A percentile compares a stretch with the other conserved stretches of the same genome.
These are phyloP conservation scores for Phylloscopus trochilus DNA, from an alignment of 2,113 vertebrate species.

Conservation along the genomic window DNA sequence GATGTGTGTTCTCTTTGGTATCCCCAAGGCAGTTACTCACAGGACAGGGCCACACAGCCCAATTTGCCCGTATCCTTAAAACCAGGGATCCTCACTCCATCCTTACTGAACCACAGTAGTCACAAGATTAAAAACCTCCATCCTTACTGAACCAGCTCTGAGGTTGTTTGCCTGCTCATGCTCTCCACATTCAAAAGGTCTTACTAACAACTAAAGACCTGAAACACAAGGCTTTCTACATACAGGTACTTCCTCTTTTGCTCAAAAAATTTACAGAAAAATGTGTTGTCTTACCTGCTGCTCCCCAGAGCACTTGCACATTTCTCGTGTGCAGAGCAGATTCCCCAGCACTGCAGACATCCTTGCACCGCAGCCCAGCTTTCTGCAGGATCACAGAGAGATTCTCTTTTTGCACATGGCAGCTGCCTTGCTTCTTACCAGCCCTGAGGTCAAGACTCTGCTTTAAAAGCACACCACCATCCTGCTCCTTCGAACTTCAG, in stretches of 20 bases:
- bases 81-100: background rate
- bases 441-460: background rate
- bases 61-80: background rate
- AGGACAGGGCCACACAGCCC: background rate
- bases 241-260: background rate
- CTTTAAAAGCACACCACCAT: background rate
- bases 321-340: background rate
- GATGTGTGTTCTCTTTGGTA: rapidly evolving
- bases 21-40: background rate
- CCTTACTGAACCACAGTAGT: no score
- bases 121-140: background rate
- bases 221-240: background rate
- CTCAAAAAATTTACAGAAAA: background rate
- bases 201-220: background rate
- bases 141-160: background rate
- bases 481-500: background rate
- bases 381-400: background rate
- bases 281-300: background rate
- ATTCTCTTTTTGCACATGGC: background rate
- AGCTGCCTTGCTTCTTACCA: background rate
- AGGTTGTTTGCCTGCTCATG: background rate
- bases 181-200: background rate
- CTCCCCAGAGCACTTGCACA: background rate
- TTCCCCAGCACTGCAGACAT: background rate
- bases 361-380: background rate